Evolutionary conservation across 2,113 vertebrate species (phyloP).

Genomic region (Epinephelus fuscoguttatus): DNA sequence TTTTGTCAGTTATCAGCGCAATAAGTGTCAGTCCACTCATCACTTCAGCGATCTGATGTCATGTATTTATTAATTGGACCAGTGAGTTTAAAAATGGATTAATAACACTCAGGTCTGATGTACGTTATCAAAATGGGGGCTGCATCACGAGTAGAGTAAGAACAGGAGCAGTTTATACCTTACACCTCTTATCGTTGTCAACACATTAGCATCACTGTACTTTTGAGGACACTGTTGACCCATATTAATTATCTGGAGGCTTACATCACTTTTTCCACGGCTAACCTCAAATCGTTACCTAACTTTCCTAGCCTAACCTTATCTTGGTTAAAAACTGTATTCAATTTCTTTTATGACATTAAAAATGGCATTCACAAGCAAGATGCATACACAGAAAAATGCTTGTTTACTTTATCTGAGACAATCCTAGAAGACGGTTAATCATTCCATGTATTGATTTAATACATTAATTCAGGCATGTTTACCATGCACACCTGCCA

Average conservation of each 20-base stretch:
- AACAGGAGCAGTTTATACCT: neutral
- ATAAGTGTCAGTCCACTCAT: slow-evolving; percentile 59
- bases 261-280: neutral
- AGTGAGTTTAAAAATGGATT: slow-evolving; percentile 67
- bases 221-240: neutral
- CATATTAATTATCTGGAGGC: neutral
- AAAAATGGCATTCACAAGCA: too few species aligned
- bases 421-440: too few species aligned
- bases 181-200: neutral
- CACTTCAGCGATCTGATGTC: slow-evolving; percentile 53
- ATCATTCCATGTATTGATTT: too few species aligned
- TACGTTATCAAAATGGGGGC: slow-evolving; percentile 8
- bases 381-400: too few species aligned
- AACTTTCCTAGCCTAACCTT: neutral
- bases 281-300: neutral
- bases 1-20: slow-evolving; percentile 58
- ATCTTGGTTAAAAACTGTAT: neutral
- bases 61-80: slow-evolving; percentile 72
- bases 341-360: neutral
- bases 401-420: too few species aligned
- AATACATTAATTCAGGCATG: too few species aligned
- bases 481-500: too few species aligned
- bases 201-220: neutral
- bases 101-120: slow-evolving; percentile 42
- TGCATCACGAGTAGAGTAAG: neutral